Percentiles rank a stretch among this genome's conserved stretches.
These are phyloP conservation scores for Sparidentex hasta DNA, from an alignment of 2,797 vertebrate species.

Conservation along the genomic window DNA sequence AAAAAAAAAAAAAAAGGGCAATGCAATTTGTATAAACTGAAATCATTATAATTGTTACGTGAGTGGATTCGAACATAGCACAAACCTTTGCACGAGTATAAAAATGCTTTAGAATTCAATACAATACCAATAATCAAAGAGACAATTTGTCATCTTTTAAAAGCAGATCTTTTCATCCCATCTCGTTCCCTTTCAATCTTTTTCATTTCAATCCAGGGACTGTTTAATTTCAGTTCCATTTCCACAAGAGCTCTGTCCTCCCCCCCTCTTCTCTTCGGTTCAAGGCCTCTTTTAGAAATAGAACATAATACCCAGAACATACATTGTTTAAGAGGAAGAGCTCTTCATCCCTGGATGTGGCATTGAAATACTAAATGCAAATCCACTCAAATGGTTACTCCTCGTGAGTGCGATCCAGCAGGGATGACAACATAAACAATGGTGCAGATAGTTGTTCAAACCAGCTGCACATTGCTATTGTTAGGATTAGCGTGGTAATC, in stretches of 20 bases:
- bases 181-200: slow-evolving; percentile 48
- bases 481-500: slow-evolving; percentile 84
- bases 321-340: slow-evolving; percentile 56
- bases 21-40: not conserved
- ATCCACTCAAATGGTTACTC: slow-evolving; percentile 75
- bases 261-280: slow-evolving; percentile 42
- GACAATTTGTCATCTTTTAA: slow-evolving; percentile 5
- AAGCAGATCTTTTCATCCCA: slow-evolving; percentile 35
- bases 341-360: slow-evolving; percentile 67
- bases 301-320: slow-evolving; percentile 62
- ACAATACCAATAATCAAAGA: not conserved
- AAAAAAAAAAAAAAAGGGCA: not conserved
- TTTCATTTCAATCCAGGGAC: slow-evolving; percentile 55
- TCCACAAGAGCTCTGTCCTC: slow-evolving; percentile 47
- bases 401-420: slow-evolving; percentile 65
- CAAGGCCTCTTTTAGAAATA: slow-evolving; percentile 63
- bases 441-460: slow-evolving; percentile 78
- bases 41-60: not conserved
- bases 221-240: slow-evolving; percentile 53
- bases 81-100: not conserved
- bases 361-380: slow-evolving; percentile 73
- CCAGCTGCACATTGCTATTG: slow-evolving; percentile 76
- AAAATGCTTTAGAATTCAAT: not conserved
- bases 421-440: slow-evolving; percentile 84
- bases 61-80: not conserved